Base-by-base conservation (phyloP, 2,113 vertebrate species). In the Limanda limanda region DNA sequence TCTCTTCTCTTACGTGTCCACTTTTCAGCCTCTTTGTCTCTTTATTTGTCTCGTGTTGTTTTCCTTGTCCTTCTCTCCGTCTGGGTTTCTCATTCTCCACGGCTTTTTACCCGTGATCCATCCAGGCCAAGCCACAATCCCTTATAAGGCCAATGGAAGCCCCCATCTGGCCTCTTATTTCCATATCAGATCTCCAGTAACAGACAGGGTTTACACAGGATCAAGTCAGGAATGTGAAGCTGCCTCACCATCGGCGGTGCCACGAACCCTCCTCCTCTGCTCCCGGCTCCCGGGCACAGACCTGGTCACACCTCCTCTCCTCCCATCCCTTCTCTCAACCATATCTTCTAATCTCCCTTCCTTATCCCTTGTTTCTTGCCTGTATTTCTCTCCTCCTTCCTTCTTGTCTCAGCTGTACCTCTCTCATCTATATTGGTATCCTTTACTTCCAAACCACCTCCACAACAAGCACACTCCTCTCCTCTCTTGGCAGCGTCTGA, bases 131-230 rank as follows among this genome's bases (percentile, higher is more conserved):
- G 70, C 79, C 68, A 8, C 85, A 88, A 89, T 90, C 90, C 91
- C 90, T 83, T 90, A 90, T 89, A 92, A 92, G 87, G 92, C 89
- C 69, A 47, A 42, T 78, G 79, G 81, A 91, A 89, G 89, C 86
- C 83, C 83, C 89, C 88, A 81, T 88, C 90, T 91, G 86, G 79
- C 54, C 82, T 76, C 66, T 63, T 88, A 89, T 92, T 91, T 90
- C 87, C 89, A 89, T 92, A 91, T 93, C 85, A 89, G 88, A 90
- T 92, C 79, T 88, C 68, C 58, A 71, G 81, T 83, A 88, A 88
- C 82, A 87, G 86, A 86, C 86, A 75, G 86, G 84, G 79, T 90
- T 93, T 92, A 82, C 18, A 68, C 73, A 59, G 83, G 90, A 92
- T 93, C 90, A 90, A 23, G 86, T 13, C 68, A 59, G 89, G 89